Evolutionary conservation across 2,113 vertebrate species (phyloP).

Genomic region (Glareola pratincola): DNA sequence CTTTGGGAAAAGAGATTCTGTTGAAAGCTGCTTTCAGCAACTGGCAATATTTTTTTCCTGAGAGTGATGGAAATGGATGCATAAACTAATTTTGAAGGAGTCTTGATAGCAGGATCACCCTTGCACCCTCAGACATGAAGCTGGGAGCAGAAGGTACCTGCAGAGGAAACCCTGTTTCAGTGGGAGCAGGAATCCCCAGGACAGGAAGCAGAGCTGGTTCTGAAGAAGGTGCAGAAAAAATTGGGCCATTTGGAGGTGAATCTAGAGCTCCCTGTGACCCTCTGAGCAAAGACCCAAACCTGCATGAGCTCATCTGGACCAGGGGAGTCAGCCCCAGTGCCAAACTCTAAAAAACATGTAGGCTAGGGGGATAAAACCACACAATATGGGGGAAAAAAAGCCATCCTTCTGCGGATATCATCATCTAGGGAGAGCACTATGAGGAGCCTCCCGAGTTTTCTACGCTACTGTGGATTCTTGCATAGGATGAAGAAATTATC

Average conservation of each 20-base stretch:
- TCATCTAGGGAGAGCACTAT: too few relatives aligned
- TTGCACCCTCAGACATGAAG: accelerated
- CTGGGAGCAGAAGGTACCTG: not conserved
- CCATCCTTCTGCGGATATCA: not conserved
- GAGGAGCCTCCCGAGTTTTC: not conserved
- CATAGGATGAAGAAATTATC: not conserved
- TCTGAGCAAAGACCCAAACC: not conserved
- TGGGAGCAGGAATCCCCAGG: not conserved
- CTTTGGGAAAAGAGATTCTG: not conserved
- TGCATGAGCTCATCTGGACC: accelerated
- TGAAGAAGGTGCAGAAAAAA: not conserved
- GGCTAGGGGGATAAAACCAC: not conserved
- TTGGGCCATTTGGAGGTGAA: accelerated
- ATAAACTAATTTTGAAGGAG: not conserved
- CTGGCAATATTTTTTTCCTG: not conserved
- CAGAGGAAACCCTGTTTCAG: not conserved
- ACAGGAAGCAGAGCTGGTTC: not conserved
- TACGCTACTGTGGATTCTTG: accelerated
- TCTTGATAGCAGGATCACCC: not conserved
- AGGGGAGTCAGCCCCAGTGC: not conserved
- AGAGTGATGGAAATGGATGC: not conserved
- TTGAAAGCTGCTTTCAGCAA: not conserved
- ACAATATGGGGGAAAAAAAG: accelerated
- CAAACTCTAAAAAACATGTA: not conserved
- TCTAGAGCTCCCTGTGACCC: not conserved